Evolutionary conservation across 2,797 vertebrate genomes (phyloP).

Genomic region (Gobio occitaniae): DNA sequence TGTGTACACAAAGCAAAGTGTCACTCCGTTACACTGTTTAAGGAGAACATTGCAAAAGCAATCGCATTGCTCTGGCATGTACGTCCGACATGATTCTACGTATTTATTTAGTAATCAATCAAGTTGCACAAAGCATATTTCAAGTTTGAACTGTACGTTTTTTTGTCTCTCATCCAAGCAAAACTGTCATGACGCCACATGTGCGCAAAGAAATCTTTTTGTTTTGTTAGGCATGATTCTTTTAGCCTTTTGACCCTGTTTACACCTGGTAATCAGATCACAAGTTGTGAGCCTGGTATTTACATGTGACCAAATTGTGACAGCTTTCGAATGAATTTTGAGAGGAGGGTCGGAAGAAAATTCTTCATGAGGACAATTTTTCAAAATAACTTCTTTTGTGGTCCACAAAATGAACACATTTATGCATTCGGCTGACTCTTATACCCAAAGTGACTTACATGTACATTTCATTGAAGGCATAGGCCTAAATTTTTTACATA

Average conservation of each 20-base stretch:
- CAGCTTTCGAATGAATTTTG: neutral
- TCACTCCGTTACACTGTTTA: neutral
- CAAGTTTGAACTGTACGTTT: neutral
- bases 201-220: neutral
- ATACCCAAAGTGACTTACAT: neutral
- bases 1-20: conserved; percentile 15
- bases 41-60: conserved; percentile 23
- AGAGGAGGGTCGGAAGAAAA: neutral
- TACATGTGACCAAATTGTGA: neutral
- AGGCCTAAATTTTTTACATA: neutral
- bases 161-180: conserved; percentile 34
- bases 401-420: neutral
- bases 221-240: conserved; percentile 8
- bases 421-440: neutral
- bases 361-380: neutral
- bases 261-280: neutral
- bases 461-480: neutral
- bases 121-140: conserved; percentile 40
- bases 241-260: conserved; percentile 29
- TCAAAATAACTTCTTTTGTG: neutral
- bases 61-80: neutral
- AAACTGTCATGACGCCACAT: conserved; percentile 32
- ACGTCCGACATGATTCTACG: conserved; percentile 6
- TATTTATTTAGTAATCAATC: conserved; percentile 36
- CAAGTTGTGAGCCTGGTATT: neutral